These are phyloP conservation scores for Drosophila birchii DNA, from an alignment of 2,888 invertebrate species.

Conservation along the genomic window DNA sequence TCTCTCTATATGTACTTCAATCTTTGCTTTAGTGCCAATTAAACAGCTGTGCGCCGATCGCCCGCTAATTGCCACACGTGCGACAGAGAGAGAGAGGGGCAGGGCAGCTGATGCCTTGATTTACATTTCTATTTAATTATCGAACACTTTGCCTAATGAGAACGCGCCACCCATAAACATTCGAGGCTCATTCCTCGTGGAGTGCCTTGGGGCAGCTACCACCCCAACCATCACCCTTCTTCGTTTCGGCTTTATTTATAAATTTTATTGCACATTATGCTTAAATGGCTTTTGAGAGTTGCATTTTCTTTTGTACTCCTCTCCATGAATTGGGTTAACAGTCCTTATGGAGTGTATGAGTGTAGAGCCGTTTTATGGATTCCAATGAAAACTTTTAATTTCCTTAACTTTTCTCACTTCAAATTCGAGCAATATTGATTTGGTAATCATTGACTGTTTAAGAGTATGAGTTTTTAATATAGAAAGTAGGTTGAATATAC, in stretches of 20 bases:
- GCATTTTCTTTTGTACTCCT: constrained; percentile 44
- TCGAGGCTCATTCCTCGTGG: constrained; percentile 4
- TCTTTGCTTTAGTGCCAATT: constrained; percentile 45
- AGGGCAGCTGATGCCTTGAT: constrained; percentile 35
- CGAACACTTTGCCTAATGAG: constrained; percentile 53
- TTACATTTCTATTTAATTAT: constrained; percentile 54
- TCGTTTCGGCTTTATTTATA: constrained; percentile 41
- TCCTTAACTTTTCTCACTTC: constrained; percentile 11
- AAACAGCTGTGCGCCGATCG: constrained; percentile 52
- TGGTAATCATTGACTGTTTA: not conserved
- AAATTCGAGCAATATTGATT: not conserved
- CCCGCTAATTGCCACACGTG: constrained; percentile 60
- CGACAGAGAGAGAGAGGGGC: not conserved
- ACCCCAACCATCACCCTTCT: not conserved
- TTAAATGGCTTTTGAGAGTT: constrained; percentile 65
- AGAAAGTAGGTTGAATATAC: not conserved
- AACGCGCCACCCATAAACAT: constrained; percentile 32
- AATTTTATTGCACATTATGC: constrained; percentile 62
- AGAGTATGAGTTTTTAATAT: too few relatives aligned
- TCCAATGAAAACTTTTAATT: constrained; percentile 31
- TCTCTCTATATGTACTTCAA: constrained; percentile 1
- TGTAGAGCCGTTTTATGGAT: constrained; percentile 8
- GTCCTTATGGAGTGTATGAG: constrained; percentile 26
- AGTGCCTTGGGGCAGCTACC: constrained; percentile 7
- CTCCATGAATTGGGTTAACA: constrained; percentile 63